phyloP scores from a whole-genome alignment of 2,888 invertebrate genomes.

The Chelonus formosanus region DNA sequence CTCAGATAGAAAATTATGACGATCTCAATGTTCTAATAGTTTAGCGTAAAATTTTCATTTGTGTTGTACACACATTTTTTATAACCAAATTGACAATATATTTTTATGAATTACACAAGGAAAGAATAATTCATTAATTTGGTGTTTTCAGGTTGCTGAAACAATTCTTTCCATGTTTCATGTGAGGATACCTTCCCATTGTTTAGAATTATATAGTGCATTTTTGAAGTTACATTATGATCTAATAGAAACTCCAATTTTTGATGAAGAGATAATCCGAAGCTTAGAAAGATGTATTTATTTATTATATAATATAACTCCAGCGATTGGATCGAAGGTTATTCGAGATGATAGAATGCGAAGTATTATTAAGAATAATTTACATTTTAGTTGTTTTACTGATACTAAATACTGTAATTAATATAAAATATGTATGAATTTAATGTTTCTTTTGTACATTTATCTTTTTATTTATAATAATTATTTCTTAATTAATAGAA shows the following conservation, averaged over 20 bases:
- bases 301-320: conserved; percentile 52
- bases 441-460: background rate
- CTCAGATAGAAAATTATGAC: too few species aligned
- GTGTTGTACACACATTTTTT: too few species aligned
- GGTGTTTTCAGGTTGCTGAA: conserved; percentile 49
- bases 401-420: conserved; percentile 55
- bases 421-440: conserved; percentile 10
- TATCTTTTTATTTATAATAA: background rate
- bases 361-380: conserved; percentile 49
- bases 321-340: conserved; percentile 49
- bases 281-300: conserved; percentile 55
- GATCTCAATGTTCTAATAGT: too few species aligned
- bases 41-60: too few species aligned
- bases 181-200: conserved; percentile 49
- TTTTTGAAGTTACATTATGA: conserved; percentile 56
- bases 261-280: conserved; percentile 54
- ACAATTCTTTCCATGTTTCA: conserved; percentile 51
- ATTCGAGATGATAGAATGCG: conserved; percentile 53
- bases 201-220: conserved; percentile 49
- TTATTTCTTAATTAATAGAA: background rate
- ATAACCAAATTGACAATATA: background rate
- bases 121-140: too few species aligned
- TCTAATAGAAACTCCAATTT: conserved; percentile 53
- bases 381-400: conserved; percentile 47
- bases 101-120: too few species aligned